phyloP scores from a whole-genome alignment of 2,888 invertebrate species.

The Conchocele bisecta region DNA sequence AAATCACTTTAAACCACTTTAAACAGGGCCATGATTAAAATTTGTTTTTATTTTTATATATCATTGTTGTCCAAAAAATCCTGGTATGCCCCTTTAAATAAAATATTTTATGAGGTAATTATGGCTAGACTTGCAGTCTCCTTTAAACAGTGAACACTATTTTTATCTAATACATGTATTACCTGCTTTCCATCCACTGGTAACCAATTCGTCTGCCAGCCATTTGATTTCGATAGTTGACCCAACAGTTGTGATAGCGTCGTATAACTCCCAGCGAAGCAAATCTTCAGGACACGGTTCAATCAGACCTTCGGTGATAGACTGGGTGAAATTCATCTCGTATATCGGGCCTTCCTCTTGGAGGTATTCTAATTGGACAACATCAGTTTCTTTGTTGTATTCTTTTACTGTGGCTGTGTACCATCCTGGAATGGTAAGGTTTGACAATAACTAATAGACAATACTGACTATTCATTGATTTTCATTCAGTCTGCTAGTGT shows the following conservation, averaged over 20 bases:
- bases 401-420: background rate
- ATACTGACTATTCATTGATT: too few species aligned
- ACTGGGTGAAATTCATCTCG: background rate
- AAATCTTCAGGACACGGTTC: background rate
- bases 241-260: background rate
- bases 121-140: too few species aligned
- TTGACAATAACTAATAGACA: too few species aligned
- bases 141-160: too few species aligned
- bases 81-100: too few species aligned
- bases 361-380: background rate
- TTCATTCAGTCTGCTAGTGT: too few species aligned
- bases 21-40: too few species aligned
- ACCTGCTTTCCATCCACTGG: background rate
- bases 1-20: too few species aligned
- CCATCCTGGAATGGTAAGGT: conserved; percentile 1
- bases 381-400: conserved; percentile 8
- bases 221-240: conserved; percentile 1
- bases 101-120: too few species aligned
- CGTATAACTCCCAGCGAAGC: background rate
- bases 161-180: too few species aligned
- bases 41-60: too few species aligned
- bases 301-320: conserved; percentile 6
- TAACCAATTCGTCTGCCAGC: background rate
- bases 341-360: background rate
- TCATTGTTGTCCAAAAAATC: too few species aligned